phyloP scores from a whole-genome alignment of 2,797 vertebrate species.

The Muscicapa striata region DNA sequence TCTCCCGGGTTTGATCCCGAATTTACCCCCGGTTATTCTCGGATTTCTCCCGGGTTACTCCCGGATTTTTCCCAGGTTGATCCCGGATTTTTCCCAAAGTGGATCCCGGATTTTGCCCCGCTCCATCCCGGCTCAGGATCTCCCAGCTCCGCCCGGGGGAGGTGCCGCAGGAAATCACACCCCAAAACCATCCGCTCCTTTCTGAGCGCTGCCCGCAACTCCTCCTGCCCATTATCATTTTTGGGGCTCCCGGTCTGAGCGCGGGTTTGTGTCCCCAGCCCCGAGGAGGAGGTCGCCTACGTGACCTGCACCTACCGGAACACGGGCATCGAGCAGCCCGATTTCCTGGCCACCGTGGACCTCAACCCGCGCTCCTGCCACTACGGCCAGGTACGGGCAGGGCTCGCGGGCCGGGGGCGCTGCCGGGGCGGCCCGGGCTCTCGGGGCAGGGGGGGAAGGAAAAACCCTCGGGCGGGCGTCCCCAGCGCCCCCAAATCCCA shows the following conservation, averaged over 20 bases:
- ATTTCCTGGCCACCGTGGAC: slow-evolving; percentile 91
- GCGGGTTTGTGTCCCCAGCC: slow-evolving; percentile 14
- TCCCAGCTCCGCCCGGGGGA: no score
- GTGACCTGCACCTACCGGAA: slow-evolving; percentile 90
- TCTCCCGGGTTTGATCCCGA: no score
- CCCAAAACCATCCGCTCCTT: rapidly evolving
- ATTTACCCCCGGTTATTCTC: no score
- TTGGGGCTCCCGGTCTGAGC: neutral
- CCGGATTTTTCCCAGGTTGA: no score
- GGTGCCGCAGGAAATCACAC: no score
- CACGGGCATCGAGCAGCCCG: slow-evolving; percentile 80
- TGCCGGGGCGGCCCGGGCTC: neutral
- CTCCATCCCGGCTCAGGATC: no score
- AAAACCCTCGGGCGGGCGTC: no score
- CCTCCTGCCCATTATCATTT: rapidly evolving
- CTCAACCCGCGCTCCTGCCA: slow-evolving; percentile 82
- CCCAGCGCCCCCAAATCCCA: no score
- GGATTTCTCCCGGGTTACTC: no score
- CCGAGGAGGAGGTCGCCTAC: slow-evolving; percentile 88
- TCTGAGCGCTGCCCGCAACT: rapidly evolving
- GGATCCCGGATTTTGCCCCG: no score
- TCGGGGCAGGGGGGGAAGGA: no score
- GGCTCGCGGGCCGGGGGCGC: rapidly evolving
- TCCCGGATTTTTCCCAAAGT: no score
- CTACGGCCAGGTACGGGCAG: slow-evolving; percentile 82